Conservation (phyloP, 2,888 invertebrate species). For the Hemithea aestivaria region DNA sequence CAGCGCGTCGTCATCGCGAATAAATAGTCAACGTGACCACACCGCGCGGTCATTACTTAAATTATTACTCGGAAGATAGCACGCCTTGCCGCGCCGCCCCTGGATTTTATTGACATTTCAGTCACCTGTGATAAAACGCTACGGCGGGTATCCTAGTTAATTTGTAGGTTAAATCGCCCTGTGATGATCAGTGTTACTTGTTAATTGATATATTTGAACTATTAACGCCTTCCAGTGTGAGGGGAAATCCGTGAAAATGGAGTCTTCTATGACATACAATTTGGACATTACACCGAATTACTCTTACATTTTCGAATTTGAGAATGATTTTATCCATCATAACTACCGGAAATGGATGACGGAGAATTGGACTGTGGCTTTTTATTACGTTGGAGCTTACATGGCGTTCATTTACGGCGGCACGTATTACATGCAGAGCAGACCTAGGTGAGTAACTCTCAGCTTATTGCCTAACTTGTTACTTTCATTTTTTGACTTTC, state of each 20-base stretch:
- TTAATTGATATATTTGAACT: slow-evolving; percentile 30
- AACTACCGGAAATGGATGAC: slow-evolving; percentile 96
- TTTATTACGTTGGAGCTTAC: slow-evolving; percentile 93
- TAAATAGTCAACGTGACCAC: slow-evolving; percentile 60
- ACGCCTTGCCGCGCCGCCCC: slow-evolving; percentile 51
- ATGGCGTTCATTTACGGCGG: slow-evolving; percentile 96
- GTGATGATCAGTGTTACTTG: slow-evolving; percentile 65
- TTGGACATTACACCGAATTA: slow-evolving; percentile 88
- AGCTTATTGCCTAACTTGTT: neutral
- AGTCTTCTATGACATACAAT: slow-evolving; percentile 70
- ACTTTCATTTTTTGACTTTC: no score
- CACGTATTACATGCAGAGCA: slow-evolving; percentile 94
- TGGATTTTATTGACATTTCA: slow-evolving; percentile 54
- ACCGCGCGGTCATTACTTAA: slow-evolving; percentile 55
- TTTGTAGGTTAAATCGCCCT: slow-evolving; percentile 68
- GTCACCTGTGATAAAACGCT: slow-evolving; percentile 72
- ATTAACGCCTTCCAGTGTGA: slow-evolving; percentile 42
- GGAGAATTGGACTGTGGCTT: slow-evolving; percentile 96
- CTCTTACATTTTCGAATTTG: slow-evolving; percentile 96
- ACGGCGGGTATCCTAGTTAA: slow-evolving; percentile 52
- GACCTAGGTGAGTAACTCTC: slow-evolving; percentile 84
- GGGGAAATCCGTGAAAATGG: slow-evolving; percentile 49
- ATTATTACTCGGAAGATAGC: slow-evolving; percentile 48
- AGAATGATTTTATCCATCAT: slow-evolving; percentile 94
- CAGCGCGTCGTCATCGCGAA: slow-evolving; percentile 59